Percentiles rank a stretch among this genome's conserved stretches.
phyloP scores from a whole-genome alignment of 2,113 vertebrate species.

The Xiphophorus couchianus region DNA sequence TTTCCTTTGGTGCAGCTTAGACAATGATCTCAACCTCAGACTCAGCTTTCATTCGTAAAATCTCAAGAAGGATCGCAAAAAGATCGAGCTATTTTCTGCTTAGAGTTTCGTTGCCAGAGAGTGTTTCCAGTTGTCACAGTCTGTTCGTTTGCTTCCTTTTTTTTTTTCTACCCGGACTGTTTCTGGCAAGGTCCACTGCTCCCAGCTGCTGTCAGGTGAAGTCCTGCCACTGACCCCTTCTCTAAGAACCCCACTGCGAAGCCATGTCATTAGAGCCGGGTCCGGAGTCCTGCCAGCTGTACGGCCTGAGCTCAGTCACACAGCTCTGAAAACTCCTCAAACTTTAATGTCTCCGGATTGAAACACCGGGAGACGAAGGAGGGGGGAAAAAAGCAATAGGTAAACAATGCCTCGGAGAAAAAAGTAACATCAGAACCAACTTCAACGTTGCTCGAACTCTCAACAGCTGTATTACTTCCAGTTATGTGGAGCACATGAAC shows the following conservation, averaged over 20 bases:
- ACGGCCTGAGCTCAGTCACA: constrained; percentile 47
- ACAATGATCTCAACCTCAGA: constrained; percentile 40
- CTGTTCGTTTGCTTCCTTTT: constrained; percentile 19
- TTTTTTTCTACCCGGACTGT: constrained; percentile 55
- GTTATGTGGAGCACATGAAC: neutral
- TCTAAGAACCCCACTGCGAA: constrained; percentile 74
- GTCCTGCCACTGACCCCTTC: constrained; percentile 64
- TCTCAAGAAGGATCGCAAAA: constrained; percentile 9
- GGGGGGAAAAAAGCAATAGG: neutral
- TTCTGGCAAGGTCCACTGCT: constrained; percentile 52
- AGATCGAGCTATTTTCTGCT: constrained; percentile 35
- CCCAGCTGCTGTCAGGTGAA: constrained; percentile 69
- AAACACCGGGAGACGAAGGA: neutral
- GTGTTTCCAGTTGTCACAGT: constrained; percentile 33
- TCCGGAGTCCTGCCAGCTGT: constrained; percentile 63
- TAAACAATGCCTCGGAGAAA: neutral
- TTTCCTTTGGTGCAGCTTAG: constrained; percentile 29
- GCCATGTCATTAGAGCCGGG: constrained; percentile 74
- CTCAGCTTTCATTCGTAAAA: constrained; percentile 37
- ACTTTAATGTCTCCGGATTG: constrained; percentile 51
- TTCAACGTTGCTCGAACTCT: neutral
- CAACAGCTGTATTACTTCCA: too few species aligned
- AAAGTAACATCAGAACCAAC: neutral
- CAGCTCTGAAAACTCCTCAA: neutral
- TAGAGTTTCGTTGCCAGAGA: constrained; percentile 35